These are phyloP conservation scores for Molothrus ater DNA, from an alignment of 2,797 vertebrate genomes.

Conservation along the genomic window DNA sequence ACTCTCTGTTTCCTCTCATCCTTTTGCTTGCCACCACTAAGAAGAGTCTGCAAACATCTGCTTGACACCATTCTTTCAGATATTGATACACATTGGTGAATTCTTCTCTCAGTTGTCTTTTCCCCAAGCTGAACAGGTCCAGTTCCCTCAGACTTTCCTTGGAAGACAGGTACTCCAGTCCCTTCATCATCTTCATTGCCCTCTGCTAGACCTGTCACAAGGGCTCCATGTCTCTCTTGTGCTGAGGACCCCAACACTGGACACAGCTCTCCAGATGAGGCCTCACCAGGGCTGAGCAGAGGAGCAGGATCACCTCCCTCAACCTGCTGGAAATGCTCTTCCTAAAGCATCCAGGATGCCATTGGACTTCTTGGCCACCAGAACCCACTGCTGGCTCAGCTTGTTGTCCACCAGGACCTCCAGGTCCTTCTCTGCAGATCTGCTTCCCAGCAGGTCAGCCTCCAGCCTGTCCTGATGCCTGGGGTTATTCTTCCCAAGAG, in stretches of 20 bases:
- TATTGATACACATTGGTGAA: neutral
- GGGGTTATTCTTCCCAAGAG: neutral
- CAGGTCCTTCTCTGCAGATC: neutral
- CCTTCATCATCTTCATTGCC: neutral
- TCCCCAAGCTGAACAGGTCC: neutral
- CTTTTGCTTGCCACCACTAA: neutral
- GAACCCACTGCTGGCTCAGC: neutral
- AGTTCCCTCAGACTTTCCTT: neutral
- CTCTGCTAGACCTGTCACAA: neutral
- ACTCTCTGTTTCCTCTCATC: neutral
- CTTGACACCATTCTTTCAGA: neutral
- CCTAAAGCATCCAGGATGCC: neutral
- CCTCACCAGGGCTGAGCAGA: neutral
- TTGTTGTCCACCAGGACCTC: neutral
- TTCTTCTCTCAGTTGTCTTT: neutral
- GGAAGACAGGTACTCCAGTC: neutral
- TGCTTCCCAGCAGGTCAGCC: neutral
- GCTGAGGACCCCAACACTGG: rapidly evolving
- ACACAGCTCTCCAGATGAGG: neutral
- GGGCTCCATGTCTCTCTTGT: neutral
- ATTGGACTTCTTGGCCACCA: neutral
- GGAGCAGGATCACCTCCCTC: neutral
- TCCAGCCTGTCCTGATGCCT: rapidly evolving
- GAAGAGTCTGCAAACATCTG: neutral
- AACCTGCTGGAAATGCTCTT: neutral